Conservation (phyloP, 2,888 invertebrate genomes). For the Flabesymbios commensalis region DNA sequence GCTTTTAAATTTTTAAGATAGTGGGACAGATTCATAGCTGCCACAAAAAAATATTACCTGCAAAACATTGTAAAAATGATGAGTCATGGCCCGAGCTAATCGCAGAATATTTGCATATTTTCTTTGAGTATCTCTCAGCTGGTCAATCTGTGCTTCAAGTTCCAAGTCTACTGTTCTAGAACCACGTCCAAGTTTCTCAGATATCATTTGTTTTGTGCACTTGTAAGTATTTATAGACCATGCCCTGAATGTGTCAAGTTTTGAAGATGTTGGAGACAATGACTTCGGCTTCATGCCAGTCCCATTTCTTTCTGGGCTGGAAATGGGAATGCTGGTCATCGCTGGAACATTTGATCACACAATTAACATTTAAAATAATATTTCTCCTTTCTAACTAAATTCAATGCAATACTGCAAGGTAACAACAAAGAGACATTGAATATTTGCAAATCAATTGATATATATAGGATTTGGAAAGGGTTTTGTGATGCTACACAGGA, state of each 20-base stretch:
- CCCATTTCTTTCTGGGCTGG: slow-evolving; percentile 44
- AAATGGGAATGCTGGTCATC: slow-evolving; percentile 46
- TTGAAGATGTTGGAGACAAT: slow-evolving; percentile 34
- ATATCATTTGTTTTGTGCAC: slow-evolving; percentile 94
- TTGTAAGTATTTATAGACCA: slow-evolving; percentile 99
- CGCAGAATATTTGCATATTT: slow-evolving; percentile 81
- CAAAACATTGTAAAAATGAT: slow-evolving; percentile 67
- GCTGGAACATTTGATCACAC: no score
- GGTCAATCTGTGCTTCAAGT: slow-evolving; percentile 90
- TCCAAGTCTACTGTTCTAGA: slow-evolving; percentile 70
- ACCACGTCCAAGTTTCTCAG: slow-evolving; percentile 87
- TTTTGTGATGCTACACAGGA: no score
- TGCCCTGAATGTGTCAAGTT: slow-evolving; percentile 84
- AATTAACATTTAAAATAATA: no score
- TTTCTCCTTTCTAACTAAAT: no score
- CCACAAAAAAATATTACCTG: no score
- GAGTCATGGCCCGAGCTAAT: slow-evolving; percentile 81
- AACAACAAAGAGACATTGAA: no score
- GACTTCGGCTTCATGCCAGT: slow-evolving; percentile 15
- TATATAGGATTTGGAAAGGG: no score
- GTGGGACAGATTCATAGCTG: no score
- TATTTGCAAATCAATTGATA: no score
- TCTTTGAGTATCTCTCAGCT: slow-evolving; percentile 88
- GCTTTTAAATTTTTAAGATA: no score
- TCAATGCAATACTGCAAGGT: no score